Base-by-base conservation (phyloP, 2,797 vertebrate genomes). In the Acestrorhynchus altus region DNA sequence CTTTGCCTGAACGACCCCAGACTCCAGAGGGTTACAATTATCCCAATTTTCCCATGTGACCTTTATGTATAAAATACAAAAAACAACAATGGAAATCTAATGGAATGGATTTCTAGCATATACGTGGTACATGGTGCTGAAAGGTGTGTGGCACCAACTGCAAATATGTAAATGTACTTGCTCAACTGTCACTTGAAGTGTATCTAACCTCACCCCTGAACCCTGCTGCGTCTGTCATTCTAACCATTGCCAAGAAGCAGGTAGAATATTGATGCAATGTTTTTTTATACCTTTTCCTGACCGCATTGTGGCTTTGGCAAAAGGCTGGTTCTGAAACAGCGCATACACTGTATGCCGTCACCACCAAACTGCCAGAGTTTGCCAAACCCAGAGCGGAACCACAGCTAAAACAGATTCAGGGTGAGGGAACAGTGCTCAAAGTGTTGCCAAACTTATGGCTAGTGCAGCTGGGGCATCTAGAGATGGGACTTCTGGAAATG, bases 331-430 rank as follows among this genome's bases (percentile, higher is more conserved):
- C 26, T 35, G 8, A 54, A 31, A 52, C 26, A 22, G 26, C 49
- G 10, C 51, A 16, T 26, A 22, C 68, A 54, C 31, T 66, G 52
- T 73, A 44, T 74, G 44, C 22, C 61, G 71, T 52, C 71, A 74
- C 71, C 54, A 68, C 28, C 22, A 40, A 16, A 59, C 72, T 66
- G 47, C 24, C 46, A 51, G 46, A 22, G 22, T 47, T 28, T 79
- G 57, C 78, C 78, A 83, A 81, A 80, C 72, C 71, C 51, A 35
- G 39, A 75, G 40, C 59, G 31, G 16, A 81, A 76, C 79, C 73
- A 0, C 79, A 72, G 72, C 73, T 76, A 79, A 84, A 81, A 77
- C 51, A 68, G 46, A 73, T 77, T 66, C 54, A 68, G 83, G 60
- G 59, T 81, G 52, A 28, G 44, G 60, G 61, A 74, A 81, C 66